A percentile compares a stretch with the other conserved stretches of the same genome.
Evolutionary conservation across 2,113 vertebrate species (phyloP).

Genomic region (Aspiorhynchus laticeps): DNA sequence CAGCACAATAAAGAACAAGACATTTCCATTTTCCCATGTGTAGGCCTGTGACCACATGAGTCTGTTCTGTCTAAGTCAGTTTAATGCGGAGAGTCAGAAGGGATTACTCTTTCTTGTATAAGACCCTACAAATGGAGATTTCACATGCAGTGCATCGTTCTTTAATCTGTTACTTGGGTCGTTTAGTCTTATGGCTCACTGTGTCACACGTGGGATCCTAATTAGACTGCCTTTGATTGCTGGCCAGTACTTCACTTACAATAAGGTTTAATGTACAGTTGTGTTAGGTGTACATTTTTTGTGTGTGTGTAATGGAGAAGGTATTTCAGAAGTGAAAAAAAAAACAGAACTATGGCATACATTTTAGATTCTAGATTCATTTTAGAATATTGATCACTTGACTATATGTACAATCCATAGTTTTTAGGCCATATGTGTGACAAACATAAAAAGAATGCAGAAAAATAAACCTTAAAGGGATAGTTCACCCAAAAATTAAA

Average conservation of each 20-base stretch:
- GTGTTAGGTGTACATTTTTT: constrained; percentile 3
- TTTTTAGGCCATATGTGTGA: neutral
- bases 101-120: constrained; percentile 57
- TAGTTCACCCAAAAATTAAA: no score
- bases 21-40: constrained; percentile 33
- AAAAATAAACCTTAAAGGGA: no score
- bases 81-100: constrained; percentile 54
- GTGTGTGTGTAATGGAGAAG: neutral
- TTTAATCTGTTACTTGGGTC: constrained; percentile 45
- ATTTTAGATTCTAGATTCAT: neutral
- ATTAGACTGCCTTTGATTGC: constrained; percentile 47
- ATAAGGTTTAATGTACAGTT: neutral
- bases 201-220: constrained; percentile 45
- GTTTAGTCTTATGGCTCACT: constrained; percentile 37
- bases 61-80: constrained; percentile 34
- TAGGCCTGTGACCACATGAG: constrained; percentile 27
- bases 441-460: no score
- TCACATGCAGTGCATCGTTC: constrained; percentile 23
- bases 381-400: no score
- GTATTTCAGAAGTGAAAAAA: neutral
- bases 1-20: constrained; percentile 25
- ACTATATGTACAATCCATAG: neutral
- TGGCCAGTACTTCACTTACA: constrained; percentile 4
- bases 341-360: neutral
- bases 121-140: constrained; percentile 51